Evolutionary conservation across 1,140 invertebrate genomes (phyloP).

Genomic region (Cydia amplana): DNA sequence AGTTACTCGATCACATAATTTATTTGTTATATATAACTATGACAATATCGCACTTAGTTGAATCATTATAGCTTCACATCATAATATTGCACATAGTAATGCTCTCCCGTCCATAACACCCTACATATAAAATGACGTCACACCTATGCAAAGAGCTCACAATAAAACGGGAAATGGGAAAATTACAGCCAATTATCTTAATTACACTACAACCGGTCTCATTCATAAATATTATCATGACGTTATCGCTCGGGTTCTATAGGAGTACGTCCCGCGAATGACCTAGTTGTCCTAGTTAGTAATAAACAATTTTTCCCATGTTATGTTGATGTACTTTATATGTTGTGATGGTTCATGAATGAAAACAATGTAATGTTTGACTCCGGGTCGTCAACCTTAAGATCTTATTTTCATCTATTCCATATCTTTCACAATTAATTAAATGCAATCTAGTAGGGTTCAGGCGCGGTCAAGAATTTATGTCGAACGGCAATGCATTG

Average conservation of each 20-base stretch:
- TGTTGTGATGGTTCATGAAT: neutral
- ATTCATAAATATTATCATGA: constrained; percentile 26
- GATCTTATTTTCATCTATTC: neutral
- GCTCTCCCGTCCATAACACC: neutral
- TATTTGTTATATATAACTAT: no score
- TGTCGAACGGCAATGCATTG: neutral
- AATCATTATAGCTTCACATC: neutral
- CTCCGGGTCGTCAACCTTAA: neutral
- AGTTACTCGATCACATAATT: no score
- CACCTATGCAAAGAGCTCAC: neutral
- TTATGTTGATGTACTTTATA: neutral
- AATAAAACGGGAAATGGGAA: constrained; percentile 24
- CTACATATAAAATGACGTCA: neutral
- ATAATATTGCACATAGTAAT: neutral
- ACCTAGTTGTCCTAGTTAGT: neutral
- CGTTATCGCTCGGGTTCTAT: neutral
- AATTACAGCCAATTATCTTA: constrained; percentile 14
- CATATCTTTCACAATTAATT: neutral
- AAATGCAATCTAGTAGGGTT: neutral
- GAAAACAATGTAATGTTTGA: neutral
- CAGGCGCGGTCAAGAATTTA: neutral
- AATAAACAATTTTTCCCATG: neutral
- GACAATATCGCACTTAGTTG: no score
- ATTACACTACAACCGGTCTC: constrained; percentile 14
- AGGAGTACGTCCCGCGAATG: neutral